phyloP scores from a whole-genome alignment of 2,113 vertebrate genomes.

The Toxotes chatareus region DNA sequence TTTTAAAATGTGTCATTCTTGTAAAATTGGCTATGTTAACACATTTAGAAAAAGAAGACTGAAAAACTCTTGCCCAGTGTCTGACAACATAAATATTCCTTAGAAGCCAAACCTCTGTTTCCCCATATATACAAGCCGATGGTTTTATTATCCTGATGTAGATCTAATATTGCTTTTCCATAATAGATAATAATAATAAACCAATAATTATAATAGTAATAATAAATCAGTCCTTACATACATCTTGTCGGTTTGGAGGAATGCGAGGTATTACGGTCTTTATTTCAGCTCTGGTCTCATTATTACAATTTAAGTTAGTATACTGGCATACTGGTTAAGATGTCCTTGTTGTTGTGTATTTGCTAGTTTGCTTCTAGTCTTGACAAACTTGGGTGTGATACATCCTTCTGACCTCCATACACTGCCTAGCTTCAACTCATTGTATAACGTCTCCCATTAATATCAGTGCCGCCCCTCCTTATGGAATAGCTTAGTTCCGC shows the following conservation, averaged over 20 bases:
- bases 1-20: neutral
- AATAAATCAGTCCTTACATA: constrained; percentile 1
- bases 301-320: neutral
- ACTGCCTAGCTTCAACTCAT: constrained; percentile 35
- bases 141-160: neutral
- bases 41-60: too few species aligned
- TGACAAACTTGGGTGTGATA: constrained; percentile 27
- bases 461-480: constrained; percentile 53
- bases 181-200: neutral
- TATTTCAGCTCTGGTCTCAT: neutral
- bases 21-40: neutral
- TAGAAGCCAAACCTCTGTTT: neutral
- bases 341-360: neutral
- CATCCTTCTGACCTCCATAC: constrained; percentile 55
- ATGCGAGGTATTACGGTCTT: neutral
- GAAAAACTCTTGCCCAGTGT: neutral
- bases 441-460: constrained; percentile 63
- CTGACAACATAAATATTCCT: neutral
- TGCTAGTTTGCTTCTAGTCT: constrained; percentile 6
- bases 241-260: constrained; percentile 21
- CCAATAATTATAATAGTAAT: too few species aligned
- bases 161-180: neutral
- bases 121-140: neutral
- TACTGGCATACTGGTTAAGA: neutral
- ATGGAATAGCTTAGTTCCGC: constrained; percentile 69